Conservation (phyloP, 1,140 invertebrate species). For the Heterodera carotae region DNA sequence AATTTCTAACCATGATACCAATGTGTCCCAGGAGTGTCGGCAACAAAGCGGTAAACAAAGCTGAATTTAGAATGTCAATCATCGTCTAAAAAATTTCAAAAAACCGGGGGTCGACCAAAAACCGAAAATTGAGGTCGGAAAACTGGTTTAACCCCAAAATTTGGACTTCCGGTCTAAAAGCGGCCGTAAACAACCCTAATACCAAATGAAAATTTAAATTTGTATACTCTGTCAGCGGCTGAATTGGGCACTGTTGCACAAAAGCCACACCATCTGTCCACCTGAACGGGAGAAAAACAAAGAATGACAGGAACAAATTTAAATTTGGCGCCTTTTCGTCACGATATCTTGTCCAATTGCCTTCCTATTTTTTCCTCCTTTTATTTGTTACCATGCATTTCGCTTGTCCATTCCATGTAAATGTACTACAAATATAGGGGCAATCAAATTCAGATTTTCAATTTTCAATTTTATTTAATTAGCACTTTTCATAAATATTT, state of each 20-base stretch:
- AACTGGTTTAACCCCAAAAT: no score
- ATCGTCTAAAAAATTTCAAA: no score
- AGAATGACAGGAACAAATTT: neutral
- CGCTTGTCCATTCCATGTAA: conserved; percentile 61
- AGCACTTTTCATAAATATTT: no score
- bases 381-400: conserved; percentile 56
- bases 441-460: no score
- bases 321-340: no score
- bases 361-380: conserved; percentile 38
- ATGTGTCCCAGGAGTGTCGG: conserved; percentile 63
- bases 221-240: conserved; percentile 27
- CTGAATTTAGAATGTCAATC: conserved; percentile 38
- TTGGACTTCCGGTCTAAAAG: no score
- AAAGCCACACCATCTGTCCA: conserved; percentile 43
- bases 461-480: conserved; percentile 38
- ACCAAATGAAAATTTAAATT: conserved; percentile 46
- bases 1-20: conserved; percentile 57
- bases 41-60: conserved; percentile 60
- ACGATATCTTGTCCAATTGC: conserved; percentile 37
- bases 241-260: conserved; percentile 42
- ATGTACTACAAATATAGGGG: conserved; percentile 50
- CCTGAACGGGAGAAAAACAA: no score
- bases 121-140: no score
- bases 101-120: no score
- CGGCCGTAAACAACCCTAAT: no score